Evolutionary conservation across 2,113 vertebrate species (phyloP).

Genomic region (Eurypyga helias): DNA sequence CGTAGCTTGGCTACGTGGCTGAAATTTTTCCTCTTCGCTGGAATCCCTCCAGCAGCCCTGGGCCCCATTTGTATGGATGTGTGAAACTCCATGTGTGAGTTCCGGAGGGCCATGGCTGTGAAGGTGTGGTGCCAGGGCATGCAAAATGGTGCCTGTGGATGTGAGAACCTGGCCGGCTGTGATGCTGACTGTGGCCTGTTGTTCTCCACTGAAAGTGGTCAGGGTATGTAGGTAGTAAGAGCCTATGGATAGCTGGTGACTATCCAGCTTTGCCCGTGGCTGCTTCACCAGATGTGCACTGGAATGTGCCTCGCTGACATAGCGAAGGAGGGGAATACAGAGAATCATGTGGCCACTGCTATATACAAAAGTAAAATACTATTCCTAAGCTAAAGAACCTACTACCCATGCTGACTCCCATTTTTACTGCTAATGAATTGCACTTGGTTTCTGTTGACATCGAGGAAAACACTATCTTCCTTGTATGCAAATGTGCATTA

Average conservation of each 20-base stretch:
- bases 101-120: accelerated
- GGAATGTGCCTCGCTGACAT: not conserved
- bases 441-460: not conserved
- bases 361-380: not conserved
- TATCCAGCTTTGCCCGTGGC: not conserved
- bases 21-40: not conserved
- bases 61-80: not conserved
- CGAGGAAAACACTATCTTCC: not conserved
- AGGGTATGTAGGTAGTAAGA: not conserved
- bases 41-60: not conserved
- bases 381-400: not conserved
- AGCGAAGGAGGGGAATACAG: not conserved
- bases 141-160: not conserved
- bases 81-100: not conserved
- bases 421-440: not conserved
- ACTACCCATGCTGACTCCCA: accelerated
- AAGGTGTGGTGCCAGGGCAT: accelerated
- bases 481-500: not conserved
- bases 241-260: not conserved
- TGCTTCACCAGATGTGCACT: not conserved
- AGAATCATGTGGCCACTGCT: not conserved
- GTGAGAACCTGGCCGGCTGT: not conserved
- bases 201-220: not conserved
- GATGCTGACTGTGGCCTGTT: not conserved
- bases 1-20: not conserved